Conservation (phyloP, 2,797 vertebrate species). For the Chiropotes sagulatus region DNA sequence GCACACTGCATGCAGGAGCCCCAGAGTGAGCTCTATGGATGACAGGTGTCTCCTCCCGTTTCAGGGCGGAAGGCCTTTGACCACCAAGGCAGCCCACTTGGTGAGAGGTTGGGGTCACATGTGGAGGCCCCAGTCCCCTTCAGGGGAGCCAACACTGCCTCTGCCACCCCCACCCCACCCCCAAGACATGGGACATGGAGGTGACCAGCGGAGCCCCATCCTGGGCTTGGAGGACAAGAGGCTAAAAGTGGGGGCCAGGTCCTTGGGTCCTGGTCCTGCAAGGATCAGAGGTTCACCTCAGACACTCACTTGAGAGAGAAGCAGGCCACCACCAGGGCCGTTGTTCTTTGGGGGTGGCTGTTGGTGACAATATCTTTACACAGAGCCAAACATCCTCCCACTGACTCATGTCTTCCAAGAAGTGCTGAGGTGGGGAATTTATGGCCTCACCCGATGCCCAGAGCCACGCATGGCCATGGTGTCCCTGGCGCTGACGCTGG, state of each 20-base stretch:
- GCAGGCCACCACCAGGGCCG: rapidly evolving
- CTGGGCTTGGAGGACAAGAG: no score
- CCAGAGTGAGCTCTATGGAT: neutral
- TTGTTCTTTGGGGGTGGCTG: neutral
- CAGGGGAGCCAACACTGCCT: neutral
- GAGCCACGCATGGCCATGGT: rapidly evolving
- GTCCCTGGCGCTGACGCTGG: rapidly evolving
- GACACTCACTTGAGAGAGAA: neutral
- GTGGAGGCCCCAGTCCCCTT: neutral
- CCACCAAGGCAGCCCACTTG: neutral
- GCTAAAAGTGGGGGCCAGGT: neutral
- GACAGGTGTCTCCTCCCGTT: rapidly evolving
- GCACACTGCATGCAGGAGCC: rapidly evolving
- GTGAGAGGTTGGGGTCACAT: rapidly evolving
- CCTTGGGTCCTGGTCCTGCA: neutral
- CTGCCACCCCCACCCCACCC: neutral
- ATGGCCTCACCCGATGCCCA: rapidly evolving
- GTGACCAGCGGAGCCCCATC: rapidly evolving
- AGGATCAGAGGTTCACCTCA: rapidly evolving
- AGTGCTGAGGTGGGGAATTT: neutral
- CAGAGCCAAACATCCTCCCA: neutral
- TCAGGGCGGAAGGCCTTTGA: neutral
- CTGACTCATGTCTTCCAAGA: neutral
- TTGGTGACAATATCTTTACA: neutral
- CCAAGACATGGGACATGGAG: neutral